phyloP scores from a whole-genome alignment of 1,140 invertebrate species.

The Drosophila punjabiensis region DNA sequence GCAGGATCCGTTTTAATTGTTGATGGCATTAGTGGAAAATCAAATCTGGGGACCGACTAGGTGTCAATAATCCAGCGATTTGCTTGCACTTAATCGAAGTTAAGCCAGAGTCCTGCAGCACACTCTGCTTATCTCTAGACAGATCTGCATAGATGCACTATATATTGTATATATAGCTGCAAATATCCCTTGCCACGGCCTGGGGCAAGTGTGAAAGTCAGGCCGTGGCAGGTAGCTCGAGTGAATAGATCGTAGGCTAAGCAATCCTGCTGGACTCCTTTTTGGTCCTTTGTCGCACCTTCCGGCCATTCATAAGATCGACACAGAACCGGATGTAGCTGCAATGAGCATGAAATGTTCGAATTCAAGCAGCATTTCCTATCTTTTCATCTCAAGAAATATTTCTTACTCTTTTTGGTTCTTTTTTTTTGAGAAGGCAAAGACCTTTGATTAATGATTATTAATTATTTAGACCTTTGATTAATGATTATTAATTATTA shows the following conservation, averaged over 20 bases:
- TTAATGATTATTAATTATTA: too few relatives aligned
- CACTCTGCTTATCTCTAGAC: not conserved
- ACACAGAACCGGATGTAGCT: constrained; percentile 67
- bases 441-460: constrained; percentile 3
- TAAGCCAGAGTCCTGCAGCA: constrained; percentile 40
- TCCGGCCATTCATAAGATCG: constrained; percentile 61
- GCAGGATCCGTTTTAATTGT: constrained; percentile 78
- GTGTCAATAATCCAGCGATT: constrained; percentile 81
- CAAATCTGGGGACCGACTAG: constrained; percentile 67
- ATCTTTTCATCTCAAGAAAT: not conserved
- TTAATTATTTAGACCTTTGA: too few relatives aligned
- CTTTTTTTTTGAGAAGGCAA: not conserved
- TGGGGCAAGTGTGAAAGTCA: constrained; percentile 63
- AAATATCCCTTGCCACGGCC: not conserved
- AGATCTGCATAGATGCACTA: not conserved
- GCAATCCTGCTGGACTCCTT: not conserved
- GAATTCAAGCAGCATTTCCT: not conserved
- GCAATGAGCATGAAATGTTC: constrained; percentile 25
- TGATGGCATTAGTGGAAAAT: constrained; percentile 82
- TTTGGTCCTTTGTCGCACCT: constrained; percentile 47
- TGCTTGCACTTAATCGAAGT: constrained; percentile 77
- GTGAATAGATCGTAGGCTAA: constrained; percentile 19
- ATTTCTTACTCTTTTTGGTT: not conserved
- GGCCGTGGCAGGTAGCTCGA: constrained; percentile 47
- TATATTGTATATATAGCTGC: not conserved